Conservation (phyloP, 2,888 invertebrate genomes). For the Xylocampa areola region DNA sequence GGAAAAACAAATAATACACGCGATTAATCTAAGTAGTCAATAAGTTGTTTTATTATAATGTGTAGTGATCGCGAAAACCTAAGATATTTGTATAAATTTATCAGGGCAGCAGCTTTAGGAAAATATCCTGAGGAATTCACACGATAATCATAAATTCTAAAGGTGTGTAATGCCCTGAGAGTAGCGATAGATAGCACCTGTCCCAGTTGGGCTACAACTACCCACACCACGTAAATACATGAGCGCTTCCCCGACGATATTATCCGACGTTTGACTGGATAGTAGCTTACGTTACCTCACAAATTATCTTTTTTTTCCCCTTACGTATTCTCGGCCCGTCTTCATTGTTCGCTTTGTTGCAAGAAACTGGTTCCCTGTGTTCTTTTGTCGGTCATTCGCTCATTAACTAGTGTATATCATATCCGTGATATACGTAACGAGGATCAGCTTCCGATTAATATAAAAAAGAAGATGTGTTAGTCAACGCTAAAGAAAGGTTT, state of each 20-base stretch:
- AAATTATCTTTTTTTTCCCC: conserved; percentile 29
- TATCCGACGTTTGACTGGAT: conserved; percentile 32
- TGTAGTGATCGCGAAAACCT: too few relatives aligned
- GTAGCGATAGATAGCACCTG: conserved; percentile 26
- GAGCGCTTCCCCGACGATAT: conserved; percentile 24
- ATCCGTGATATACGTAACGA: not conserved
- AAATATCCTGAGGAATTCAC: conserved; percentile 28
- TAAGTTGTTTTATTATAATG: too few relatives aligned
- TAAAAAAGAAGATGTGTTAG: too few relatives aligned
- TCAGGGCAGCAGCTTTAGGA: too few relatives aligned
- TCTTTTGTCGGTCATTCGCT: conserved; percentile 20
- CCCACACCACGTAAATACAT: conserved; percentile 35
- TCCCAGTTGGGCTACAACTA: conserved; percentile 33
- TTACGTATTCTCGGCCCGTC: conserved; percentile 12
- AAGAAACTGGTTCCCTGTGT: conserved; percentile 33
- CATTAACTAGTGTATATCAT: conserved; percentile 19
- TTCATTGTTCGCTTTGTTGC: conserved; percentile 35
- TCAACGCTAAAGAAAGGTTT: too few relatives aligned
- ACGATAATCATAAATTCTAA: conserved; percentile 38
- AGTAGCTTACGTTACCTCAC: conserved; percentile 17
- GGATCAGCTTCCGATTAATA: not conserved
- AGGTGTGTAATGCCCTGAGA: conserved; percentile 43
- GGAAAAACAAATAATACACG: too few relatives aligned
- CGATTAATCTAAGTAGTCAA: too few relatives aligned
- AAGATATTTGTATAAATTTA: too few relatives aligned